These are phyloP conservation scores for Oncorhynchus gorbuscha DNA, from an alignment of 2,113 vertebrate species.

Conservation along the genomic window DNA sequence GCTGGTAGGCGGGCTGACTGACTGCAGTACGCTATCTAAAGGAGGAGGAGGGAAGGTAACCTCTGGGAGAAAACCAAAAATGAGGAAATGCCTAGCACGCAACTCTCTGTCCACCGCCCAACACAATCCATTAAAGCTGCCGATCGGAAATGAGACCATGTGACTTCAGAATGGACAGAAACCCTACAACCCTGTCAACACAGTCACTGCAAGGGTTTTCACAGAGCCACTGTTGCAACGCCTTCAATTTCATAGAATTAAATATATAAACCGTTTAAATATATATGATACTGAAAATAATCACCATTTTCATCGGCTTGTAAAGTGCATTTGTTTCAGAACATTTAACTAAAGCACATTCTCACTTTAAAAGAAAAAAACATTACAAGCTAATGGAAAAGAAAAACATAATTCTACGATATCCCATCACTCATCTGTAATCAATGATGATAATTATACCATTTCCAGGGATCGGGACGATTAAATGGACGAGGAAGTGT, in stretches of 20 bases:
- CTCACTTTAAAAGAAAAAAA: too few species aligned
- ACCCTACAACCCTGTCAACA: constrained; percentile 4
- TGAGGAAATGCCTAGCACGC: constrained; percentile 47
- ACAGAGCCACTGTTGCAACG: too few species aligned
- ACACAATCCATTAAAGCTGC: constrained; percentile 44
- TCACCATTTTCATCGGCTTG: too few species aligned
- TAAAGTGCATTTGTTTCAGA: too few species aligned
- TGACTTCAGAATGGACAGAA: constrained; percentile 41
- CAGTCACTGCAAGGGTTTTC: too few species aligned
- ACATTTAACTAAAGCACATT: too few species aligned
- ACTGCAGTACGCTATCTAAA: not conserved
- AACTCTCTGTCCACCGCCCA: constrained; percentile 41
- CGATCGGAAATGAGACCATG: constrained; percentile 62
- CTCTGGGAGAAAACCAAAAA: constrained; percentile 58
- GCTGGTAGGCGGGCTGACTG: not conserved
- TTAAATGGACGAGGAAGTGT: constrained; percentile 36
- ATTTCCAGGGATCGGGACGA: too few species aligned
- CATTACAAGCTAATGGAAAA: not conserved
- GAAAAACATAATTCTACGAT: constrained; percentile 8
- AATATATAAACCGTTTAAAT: not conserved
- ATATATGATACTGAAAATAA: too few species aligned
- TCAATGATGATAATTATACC: too few species aligned
- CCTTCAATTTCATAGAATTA: not conserved
- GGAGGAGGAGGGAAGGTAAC: constrained; percentile 43
- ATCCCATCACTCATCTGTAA: too few species aligned